These are phyloP conservation scores for Rotaria macrura DNA, from an alignment of 2,888 invertebrate genomes.

Conservation along the genomic window DNA sequence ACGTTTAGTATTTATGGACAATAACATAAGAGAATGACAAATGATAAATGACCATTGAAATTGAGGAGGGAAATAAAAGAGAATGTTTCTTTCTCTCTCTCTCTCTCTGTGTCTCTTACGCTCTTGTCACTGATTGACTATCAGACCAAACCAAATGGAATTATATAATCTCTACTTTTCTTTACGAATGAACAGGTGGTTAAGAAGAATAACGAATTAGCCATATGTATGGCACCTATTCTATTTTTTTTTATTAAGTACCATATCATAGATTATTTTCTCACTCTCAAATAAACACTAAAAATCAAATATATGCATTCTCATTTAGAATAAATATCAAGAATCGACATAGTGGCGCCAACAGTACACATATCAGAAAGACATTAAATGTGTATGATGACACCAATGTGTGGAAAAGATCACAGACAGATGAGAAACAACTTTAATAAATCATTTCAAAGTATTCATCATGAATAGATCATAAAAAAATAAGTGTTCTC, in stretches of 20 bases:
- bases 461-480: not conserved
- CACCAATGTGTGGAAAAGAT: not conserved
- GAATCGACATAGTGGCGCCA: not conserved
- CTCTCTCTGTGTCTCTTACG: not conserved
- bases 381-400: not conserved
- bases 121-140: no score
- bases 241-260: not conserved
- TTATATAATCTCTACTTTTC: not conserved
- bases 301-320: not conserved
- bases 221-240: not conserved
- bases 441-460: not conserved
- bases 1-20: not conserved
- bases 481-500: not conserved
- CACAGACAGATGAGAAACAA: not conserved
- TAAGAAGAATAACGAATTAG: not conserved
- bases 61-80: not conserved
- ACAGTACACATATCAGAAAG: not conserved
- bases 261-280: not conserved
- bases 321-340: not conserved
- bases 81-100: not conserved
- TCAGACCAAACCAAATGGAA: not conserved
- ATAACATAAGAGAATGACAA: not conserved
- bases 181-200: not conserved
- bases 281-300: not conserved
- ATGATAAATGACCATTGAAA: not conserved